Percentiles rank a stretch among this genome's conserved stretches.
Conservation (phyloP, 2,888 invertebrate genomes). For the Catocala nupta region DNA sequence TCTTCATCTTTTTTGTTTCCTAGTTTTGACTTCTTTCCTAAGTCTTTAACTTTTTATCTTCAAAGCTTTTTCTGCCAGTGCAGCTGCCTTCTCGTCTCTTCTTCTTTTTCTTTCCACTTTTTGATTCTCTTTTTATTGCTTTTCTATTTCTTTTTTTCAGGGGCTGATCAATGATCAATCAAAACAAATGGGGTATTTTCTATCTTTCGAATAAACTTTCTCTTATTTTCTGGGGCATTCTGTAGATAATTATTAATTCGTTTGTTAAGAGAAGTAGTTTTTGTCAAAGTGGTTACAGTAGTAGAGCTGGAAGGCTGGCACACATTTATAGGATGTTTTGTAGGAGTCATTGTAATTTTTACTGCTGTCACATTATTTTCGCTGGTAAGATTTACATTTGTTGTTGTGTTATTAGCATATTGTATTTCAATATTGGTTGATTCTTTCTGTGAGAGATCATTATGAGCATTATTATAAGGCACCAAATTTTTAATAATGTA, state of each 20-base stretch:
- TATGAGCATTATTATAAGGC: too few species aligned
- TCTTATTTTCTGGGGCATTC: neutral
- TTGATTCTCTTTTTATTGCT: conserved; percentile 4
- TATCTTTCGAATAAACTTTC: neutral
- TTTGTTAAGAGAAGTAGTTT: neutral
- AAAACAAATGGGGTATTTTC: conserved; percentile 2
- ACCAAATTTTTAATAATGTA: conserved; percentile 24
- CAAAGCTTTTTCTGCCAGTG: neutral
- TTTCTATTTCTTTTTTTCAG: conserved; percentile 9
- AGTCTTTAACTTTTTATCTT: too few species aligned
- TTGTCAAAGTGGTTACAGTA: neutral
- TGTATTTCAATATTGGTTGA: too few species aligned
- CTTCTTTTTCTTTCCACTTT: conserved; percentile 7
- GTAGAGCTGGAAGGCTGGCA: too few species aligned
- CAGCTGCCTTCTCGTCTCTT: conserved; percentile 4
- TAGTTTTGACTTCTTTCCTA: too few species aligned
- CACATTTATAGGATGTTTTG: too few species aligned
- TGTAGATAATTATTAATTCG: conserved; percentile 1
- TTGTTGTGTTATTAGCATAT: too few species aligned
- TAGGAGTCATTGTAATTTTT: too few species aligned
- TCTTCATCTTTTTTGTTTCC: too few species aligned
- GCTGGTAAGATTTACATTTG: too few species aligned
- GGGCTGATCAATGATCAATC: neutral
- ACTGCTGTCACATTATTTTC: too few species aligned
- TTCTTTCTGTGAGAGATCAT: too few species aligned